These are phyloP conservation scores for Tenodera sinensis DNA, from an alignment of 2,888 invertebrate species.

Conservation along the genomic window DNA sequence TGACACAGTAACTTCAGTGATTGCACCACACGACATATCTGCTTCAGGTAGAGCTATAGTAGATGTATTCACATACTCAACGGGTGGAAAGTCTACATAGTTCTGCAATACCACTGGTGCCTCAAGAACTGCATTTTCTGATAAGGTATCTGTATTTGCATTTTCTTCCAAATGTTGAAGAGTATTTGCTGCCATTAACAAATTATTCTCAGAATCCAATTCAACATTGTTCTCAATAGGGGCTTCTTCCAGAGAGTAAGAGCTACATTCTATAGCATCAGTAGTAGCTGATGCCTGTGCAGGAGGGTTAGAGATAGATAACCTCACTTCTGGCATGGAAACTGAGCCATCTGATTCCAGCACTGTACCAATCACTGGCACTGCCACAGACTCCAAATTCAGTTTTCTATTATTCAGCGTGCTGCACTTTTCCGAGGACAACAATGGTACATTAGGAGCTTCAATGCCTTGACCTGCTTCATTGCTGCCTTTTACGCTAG, in stretches of 20 bases:
- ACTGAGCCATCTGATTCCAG: background rate
- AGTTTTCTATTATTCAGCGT: background rate
- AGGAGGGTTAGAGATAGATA: background rate
- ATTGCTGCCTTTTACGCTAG: background rate
- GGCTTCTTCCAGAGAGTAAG: background rate
- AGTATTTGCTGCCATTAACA: background rate
- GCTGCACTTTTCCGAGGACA: background rate
- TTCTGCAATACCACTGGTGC: background rate
- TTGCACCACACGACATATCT: too few species aligned
- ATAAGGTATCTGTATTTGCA: background rate
- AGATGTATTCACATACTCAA: background rate
- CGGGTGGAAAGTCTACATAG: background rate
- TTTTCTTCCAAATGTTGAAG: background rate
- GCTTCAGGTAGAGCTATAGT: too few species aligned
- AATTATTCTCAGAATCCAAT: background rate
- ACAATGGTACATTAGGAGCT: background rate
- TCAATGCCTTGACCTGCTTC: background rate
- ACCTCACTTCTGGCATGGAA: background rate
- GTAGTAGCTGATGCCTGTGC: too few species aligned
- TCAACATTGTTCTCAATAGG: background rate
- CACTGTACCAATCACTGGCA: background rate
- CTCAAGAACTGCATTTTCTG: background rate
- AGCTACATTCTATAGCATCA: too few species aligned
- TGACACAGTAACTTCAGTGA: background rate
- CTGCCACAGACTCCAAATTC: conserved; percentile 1